phyloP scores from a whole-genome alignment of 37 sponge, comb jelly and placozoan species.

The Bolinopsis microptera region DNA sequence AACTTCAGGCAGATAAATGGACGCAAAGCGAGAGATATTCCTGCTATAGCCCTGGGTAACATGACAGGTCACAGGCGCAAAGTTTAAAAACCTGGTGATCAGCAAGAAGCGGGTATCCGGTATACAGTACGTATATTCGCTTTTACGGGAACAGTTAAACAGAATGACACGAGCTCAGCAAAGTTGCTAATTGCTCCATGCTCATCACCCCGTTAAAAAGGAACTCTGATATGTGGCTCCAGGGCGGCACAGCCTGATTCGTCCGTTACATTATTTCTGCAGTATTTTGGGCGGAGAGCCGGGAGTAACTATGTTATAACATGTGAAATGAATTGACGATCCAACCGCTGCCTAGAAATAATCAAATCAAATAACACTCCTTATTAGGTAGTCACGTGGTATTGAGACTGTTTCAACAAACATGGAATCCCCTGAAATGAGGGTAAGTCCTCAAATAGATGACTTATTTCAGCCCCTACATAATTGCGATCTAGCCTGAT shows the following conservation, averaged over 20 bases:
- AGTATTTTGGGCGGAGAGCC: no score
- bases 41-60: not conserved
- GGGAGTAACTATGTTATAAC: no score
- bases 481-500: not conserved
- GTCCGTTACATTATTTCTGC: not conserved
- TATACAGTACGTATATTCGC: not conserved
- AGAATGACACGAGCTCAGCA: not conserved
- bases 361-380: not conserved
- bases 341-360: not conserved
- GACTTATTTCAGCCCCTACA: not conserved
- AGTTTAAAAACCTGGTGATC: not conserved
- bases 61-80: not conserved
- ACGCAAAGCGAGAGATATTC: no score
- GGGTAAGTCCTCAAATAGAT: not conserved
- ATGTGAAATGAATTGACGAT: no score
- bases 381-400: not conserved
- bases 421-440: not conserved
- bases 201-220: not conserved
- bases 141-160: not conserved
- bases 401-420: not conserved
- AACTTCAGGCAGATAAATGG: no score
- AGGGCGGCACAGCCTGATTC: not conserved
- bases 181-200: not conserved
- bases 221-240: not conserved
- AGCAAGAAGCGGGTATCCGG: no score